phyloP scores from a whole-genome alignment of 2,888 invertebrate genomes.

The Galerucella nymphaeae region DNA sequence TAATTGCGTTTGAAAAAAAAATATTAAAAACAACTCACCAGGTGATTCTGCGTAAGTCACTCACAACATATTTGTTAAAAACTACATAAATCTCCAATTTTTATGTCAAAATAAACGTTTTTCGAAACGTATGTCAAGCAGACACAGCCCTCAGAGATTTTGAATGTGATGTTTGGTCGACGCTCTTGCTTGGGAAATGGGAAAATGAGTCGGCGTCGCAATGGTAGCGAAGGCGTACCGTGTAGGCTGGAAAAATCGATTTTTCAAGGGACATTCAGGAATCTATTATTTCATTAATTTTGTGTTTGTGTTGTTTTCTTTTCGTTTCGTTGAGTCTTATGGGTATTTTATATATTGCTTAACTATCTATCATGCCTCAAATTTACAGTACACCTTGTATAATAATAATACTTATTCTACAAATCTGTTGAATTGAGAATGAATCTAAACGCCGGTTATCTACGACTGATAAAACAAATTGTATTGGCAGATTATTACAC shows the following conservation, averaged over 20 bases:
- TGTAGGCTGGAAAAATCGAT: conserved; percentile 61
- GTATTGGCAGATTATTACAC: conserved; percentile 7
- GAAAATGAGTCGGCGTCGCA: conserved; percentile 42
- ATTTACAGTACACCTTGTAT: not conserved
- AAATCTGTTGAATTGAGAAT: conserved; percentile 8
- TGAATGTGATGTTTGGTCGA: conserved; percentile 27
- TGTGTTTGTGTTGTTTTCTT: not conserved
- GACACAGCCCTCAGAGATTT: conserved; percentile 26
- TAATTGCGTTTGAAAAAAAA: not conserved
- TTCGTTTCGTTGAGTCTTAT: too few species aligned
- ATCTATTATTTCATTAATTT: conserved; percentile 11
- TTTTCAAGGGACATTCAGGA: conserved; percentile 49
- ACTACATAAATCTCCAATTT: conserved; percentile 20
- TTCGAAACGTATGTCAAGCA: conserved; percentile 7
- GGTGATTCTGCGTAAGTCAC: conserved; percentile 17
- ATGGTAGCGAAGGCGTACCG: conserved; percentile 57
- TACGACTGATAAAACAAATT: conserved; percentile 6
- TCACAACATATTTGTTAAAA: conserved; percentile 31
- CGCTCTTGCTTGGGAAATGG: conserved; percentile 21
- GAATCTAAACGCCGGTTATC: conserved; percentile 21
- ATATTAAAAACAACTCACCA: conserved; percentile 21
- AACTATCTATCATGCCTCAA: too few species aligned
- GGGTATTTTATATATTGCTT: too few species aligned
- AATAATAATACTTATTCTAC: too few species aligned
- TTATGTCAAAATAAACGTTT: conserved; percentile 6